phyloP scores from a whole-genome alignment of 2,888 invertebrate species.

The Cephus pulcher region DNA sequence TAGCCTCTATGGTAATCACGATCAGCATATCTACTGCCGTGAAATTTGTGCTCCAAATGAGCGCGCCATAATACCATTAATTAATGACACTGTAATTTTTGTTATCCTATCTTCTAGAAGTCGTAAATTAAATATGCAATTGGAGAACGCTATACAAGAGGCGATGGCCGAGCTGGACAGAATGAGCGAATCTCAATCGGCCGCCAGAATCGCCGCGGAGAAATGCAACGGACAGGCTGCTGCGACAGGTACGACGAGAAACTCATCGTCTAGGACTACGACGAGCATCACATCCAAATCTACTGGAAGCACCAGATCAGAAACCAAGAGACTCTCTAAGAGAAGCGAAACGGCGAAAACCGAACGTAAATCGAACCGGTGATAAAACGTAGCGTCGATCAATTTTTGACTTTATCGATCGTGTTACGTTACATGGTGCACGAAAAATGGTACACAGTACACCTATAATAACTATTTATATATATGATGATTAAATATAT shows the following conservation, averaged over 20 bases:
- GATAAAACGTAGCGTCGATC: constrained; percentile 11
- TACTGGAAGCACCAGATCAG: background rate
- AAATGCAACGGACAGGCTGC: constrained; percentile 19
- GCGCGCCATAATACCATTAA: background rate
- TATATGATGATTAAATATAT: constrained; percentile 7
- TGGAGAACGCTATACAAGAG: constrained; percentile 93
- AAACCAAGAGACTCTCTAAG: constrained; percentile 3
- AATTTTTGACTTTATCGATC: background rate
- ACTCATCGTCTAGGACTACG: background rate
- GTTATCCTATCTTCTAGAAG: constrained; percentile 74
- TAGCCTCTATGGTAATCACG: background rate
- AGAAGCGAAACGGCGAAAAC: constrained; percentile 9
- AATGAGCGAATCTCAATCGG: constrained; percentile 66
- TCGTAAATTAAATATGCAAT: constrained; percentile 90
- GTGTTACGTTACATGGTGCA: background rate
- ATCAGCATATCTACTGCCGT: background rate
- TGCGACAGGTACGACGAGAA: constrained; percentile 7
- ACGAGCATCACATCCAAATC: background rate
- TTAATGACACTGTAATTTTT: constrained; percentile 35
- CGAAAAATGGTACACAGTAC: constrained; percentile 10
- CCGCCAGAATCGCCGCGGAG: constrained; percentile 31
- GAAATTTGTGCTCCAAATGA: background rate
- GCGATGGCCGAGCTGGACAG: constrained; percentile 91
- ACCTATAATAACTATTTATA: constrained; percentile 10
- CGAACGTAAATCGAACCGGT: constrained; percentile 13